Percentiles rank a stretch among this genome's conserved stretches.
phyloP scores from a whole-genome alignment of 2,113 vertebrate genomes.

The Phalacrocorax carbo region DNA sequence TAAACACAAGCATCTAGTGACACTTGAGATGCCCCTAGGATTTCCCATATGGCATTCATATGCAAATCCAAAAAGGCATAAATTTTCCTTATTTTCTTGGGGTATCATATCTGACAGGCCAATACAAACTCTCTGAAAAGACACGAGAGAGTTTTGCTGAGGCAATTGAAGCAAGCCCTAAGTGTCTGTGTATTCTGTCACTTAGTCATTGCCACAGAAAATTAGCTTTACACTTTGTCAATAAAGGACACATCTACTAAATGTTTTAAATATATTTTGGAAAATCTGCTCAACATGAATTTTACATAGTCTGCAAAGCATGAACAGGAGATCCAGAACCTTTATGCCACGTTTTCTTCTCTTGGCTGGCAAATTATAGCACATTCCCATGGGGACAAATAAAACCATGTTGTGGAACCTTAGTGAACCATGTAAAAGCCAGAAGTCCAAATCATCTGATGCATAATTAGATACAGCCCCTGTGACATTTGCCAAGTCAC shows the following conservation, averaged over 20 bases:
- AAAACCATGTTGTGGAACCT: background rate
- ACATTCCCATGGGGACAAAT: background rate
- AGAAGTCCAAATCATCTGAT: background rate
- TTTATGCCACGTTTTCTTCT: background rate
- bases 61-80: background rate
- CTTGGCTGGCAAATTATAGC: background rate
- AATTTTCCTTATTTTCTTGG: background rate
- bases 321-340: background rate
- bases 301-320: background rate
- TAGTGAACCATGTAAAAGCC: background rate
- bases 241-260: background rate
- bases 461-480: background rate
- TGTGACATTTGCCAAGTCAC: background rate
- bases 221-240: background rate
- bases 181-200: background rate
- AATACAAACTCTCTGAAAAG: background rate
- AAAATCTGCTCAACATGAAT: background rate
- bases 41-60: background rate
- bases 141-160: background rate
- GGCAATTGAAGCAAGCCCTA: background rate
- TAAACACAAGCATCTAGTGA: background rate
- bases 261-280: background rate
- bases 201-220: background rate
- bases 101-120: background rate
- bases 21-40: background rate